Evolutionary conservation across 2,888 invertebrate genomes (phyloP), one percentile per base, ranked within the genome.

Genomic region (Rhorus exstirpatorius): DNA sequence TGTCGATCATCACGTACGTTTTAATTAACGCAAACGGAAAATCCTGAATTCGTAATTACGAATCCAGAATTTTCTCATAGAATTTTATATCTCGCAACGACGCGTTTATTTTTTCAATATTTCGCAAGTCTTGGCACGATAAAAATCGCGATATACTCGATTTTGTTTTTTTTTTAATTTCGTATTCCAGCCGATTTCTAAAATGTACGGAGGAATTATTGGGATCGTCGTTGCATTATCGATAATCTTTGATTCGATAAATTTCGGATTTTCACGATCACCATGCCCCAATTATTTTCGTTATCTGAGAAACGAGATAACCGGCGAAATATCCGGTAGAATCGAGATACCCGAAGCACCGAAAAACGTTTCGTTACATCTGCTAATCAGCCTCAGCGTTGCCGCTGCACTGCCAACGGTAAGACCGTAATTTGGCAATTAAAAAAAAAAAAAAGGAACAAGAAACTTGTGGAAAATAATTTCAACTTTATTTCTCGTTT

Each of bases 211-310:
- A 49, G n/a, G 58, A 19, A 51, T 70, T 60, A 53, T 17, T 26
- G 63, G 63, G 17, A 55, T 72, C 60, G 21, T 80, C 19, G 38
- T 87, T 21, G n/a, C 86, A 21, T 41, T 41, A 3, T 60, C 75
- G 14, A 26, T 83, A 24, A 21, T 46, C n/a, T 63, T 61, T 8
- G 31, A 8, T 65, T 51, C 17, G 46, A 74, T 70, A 3, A 63
- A 70, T 46, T 35, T 65, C 1, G 80, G 41, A 35, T 21, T 31
- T n/a, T 38, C 79, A 55, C 86, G 87, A 51, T 85, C 87, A 2
- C 87, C 89, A 1, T 91, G 91, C 72, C 87, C 90, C 12, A 72
- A 88, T 49, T 88, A 87, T 38, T 92, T 92, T 74, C 85, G 84
- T 21, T 91, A 91, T 53, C 60, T 83, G 60, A 84, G 67, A 6